phyloP scores from a whole-genome alignment of 1,140 invertebrate species.

The Helicoverpa armigera region DNA sequence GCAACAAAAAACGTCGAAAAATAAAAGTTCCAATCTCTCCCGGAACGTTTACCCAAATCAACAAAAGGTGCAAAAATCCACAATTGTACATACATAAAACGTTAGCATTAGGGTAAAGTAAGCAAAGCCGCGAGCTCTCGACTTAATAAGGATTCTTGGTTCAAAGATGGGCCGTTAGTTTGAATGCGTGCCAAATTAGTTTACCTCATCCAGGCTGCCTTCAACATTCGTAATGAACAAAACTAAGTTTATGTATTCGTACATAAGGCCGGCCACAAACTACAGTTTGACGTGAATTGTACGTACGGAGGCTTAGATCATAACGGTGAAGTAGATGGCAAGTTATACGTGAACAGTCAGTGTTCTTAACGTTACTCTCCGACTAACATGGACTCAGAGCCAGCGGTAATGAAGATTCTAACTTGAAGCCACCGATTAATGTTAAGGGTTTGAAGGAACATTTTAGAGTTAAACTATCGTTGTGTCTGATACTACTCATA shows the following conservation, averaged over 20 bases:
- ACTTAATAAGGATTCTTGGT: constrained; percentile 64
- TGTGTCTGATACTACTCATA: neutral
- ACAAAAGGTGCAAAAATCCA: constrained; percentile 37
- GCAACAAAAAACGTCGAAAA: constrained; percentile 26
- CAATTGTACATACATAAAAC: constrained; percentile 35
- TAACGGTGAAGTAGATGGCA: constrained; percentile 25
- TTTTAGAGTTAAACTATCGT: neutral
- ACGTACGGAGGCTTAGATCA: constrained; percentile 18
- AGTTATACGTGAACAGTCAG: constrained; percentile 17
- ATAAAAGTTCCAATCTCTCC: constrained; percentile 36
- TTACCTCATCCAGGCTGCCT: constrained; percentile 58
- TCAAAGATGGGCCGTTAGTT: constrained; percentile 66
- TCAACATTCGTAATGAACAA: constrained; percentile 40
- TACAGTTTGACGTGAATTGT: constrained; percentile 39
- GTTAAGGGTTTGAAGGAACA: neutral
- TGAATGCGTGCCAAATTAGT: constrained; percentile 77
- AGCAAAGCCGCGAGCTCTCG: constrained; percentile 51
- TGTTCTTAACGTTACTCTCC: constrained; percentile 3
- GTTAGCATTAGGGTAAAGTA: constrained; percentile 32
- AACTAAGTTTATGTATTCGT: constrained; percentile 43
- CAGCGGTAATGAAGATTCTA: neutral
- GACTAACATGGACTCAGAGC: neutral
- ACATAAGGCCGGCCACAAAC: constrained; percentile 42
- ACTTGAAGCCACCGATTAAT: neutral
- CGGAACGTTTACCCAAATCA: constrained; percentile 17